Evolutionary conservation across 2,888 invertebrate species (phyloP).

Genomic region (Cantharis rufa): DNA sequence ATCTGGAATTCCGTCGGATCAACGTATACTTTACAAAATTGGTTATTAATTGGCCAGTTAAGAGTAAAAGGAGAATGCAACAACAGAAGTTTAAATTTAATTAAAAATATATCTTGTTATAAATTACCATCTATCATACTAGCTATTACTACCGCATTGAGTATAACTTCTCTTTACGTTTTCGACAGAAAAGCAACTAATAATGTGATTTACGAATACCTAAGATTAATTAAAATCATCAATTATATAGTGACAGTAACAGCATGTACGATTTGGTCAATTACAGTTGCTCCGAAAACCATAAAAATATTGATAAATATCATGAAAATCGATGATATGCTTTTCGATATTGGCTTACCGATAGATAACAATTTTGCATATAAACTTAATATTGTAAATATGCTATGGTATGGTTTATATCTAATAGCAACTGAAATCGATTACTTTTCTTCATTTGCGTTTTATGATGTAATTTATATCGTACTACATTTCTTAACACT

Average conservation of each 20-base stretch:
- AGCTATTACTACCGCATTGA: not conserved
- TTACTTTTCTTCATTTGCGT: too few relatives aligned
- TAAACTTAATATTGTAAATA: not conserved
- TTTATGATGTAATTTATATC: too few relatives aligned
- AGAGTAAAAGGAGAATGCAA: not conserved
- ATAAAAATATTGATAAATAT: not conserved
- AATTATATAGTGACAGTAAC: not conserved
- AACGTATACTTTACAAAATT: not conserved
- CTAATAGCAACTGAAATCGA: too few relatives aligned
- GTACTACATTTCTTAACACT: too few relatives aligned
- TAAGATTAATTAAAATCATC: not conserved
- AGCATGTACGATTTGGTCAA: not conserved
- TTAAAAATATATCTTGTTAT: not conserved
- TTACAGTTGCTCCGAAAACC: not conserved
- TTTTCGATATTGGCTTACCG: not conserved
- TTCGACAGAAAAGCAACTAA: rapidly evolving
- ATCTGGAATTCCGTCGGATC: not conserved
- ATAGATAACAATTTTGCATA: not conserved
- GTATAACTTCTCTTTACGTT: rapidly evolving
- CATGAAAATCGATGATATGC: not conserved
- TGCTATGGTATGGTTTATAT: not conserved
- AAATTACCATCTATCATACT: not conserved
- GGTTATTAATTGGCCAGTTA: not conserved
- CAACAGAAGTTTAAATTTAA: not conserved
- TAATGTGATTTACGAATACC: not conserved